Base-by-base conservation (phyloP, 2,797 vertebrate species). In the Urophycis tenuis region DNA sequence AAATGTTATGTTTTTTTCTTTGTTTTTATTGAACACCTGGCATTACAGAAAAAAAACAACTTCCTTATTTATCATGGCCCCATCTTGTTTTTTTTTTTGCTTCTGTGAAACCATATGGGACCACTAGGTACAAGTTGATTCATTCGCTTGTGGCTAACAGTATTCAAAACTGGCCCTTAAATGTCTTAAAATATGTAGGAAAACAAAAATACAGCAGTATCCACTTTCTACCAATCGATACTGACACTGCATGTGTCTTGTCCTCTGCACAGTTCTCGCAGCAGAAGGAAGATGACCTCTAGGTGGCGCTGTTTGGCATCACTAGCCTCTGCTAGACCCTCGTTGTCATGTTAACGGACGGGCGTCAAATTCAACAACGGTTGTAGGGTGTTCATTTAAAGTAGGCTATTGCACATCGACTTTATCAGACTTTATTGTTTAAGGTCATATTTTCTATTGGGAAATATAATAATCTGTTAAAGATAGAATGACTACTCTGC, bases 401-500 rank as follows among this genome's bases (percentile, higher is more conserved):
- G 41, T 49, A 29, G 53, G 8, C n/a, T 64, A 64, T 64, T 29
- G 60, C 60, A 67, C 60, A 67, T 29, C n/a, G 29, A 67, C n/a
- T 10, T 67, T 29, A 67, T 29, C 60, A 0, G n/a, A 67, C 60
- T 11, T 67, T 67, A 11, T 67, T 9, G 7, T 12, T 29, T 22
- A 29, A 67, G 60, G 9, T 60, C 53, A 64, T 12, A 29, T 67
- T 67, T 67, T 67, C 25, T 2, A 67, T 25, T 67, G 11, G 60
- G 12, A 67, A 67, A 5, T 67, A 67, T 14, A 11, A 25, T 60
- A n/a, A 49, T 49, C 25, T 67, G 29, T 11, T 75, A 73, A 75
- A 73, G 49, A 79, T 82, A 85, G 86, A 87, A 84, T 82, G 81
- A 34, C 67, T 34, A 60, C 73, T 79, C 77, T 76, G 74, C 78